Conservation (phyloP, 2,113 vertebrate genomes). For the Oreochromis tanganicae region DNA sequence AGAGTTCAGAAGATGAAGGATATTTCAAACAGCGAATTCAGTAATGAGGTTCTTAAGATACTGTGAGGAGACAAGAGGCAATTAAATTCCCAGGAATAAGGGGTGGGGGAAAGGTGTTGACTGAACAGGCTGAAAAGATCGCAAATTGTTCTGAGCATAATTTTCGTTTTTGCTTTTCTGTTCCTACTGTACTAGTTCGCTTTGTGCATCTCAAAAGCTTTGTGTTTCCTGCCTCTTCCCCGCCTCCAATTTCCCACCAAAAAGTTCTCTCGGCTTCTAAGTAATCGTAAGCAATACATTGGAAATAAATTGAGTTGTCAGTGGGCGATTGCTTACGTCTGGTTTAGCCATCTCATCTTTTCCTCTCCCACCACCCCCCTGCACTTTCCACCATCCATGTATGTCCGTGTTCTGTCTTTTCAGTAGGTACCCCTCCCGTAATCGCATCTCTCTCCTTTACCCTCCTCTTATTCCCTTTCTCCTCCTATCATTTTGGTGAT, state of each 20-base stretch:
- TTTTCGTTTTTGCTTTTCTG: not conserved
- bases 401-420: not conserved
- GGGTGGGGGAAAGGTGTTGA: not conserved
- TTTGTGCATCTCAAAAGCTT: not conserved
- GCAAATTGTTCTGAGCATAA: not conserved
- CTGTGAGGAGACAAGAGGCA: not conserved
- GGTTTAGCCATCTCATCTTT: constrained; percentile 16
- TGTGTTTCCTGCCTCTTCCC: not conserved
- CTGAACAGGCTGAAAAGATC: not conserved
- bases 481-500: constrained; percentile 47
- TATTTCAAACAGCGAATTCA: not conserved
- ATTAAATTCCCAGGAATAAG: not conserved
- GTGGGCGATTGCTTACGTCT: constrained; percentile 26
- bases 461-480: constrained; percentile 28
- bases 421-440: not conserved
- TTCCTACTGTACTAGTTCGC: not conserved
- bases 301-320: constrained; percentile 51
- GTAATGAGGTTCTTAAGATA: not conserved
- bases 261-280: not conserved
- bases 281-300: constrained; percentile 6
- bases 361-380: not conserved
- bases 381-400: not conserved
- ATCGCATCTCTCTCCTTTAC: constrained; percentile 3
- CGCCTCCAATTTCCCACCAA: not conserved
- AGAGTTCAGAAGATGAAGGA: not conserved